These are phyloP conservation scores for Drosophila auraria DNA, from an alignment of 1,140 invertebrate genomes.

Conservation along the genomic window DNA sequence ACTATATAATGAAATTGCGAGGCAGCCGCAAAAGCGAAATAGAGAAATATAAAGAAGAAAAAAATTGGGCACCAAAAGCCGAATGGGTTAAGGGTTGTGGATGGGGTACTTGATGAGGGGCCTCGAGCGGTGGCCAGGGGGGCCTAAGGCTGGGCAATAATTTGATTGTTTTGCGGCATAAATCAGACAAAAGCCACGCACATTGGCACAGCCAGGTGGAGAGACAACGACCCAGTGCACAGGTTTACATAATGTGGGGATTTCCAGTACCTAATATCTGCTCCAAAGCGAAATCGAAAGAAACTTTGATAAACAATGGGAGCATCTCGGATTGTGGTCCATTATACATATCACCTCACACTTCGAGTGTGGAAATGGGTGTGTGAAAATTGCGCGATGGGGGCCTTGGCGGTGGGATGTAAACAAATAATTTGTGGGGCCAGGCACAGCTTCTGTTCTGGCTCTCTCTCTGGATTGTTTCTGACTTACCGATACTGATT, in stretches of 20 bases:
- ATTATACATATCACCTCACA: neutral
- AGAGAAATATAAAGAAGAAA: constrained; percentile 34
- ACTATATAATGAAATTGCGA: constrained; percentile 59
- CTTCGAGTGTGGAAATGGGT: neutral
- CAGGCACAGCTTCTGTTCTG: constrained; percentile 16
- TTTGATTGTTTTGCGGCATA: constrained; percentile 75
- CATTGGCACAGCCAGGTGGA: constrained; percentile 41
- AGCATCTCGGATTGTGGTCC: too few species aligned
- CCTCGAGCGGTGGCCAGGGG: neutral
- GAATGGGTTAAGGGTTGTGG: constrained; percentile 6
- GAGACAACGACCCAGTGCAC: constrained; percentile 1
- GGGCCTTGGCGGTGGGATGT: constrained; percentile 49
- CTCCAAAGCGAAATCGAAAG: neutral
- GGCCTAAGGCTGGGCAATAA: constrained; percentile 47
- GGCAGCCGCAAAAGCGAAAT: constrained; percentile 38
- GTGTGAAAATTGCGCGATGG: constrained; percentile 4
- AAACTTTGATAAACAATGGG: too few species aligned
- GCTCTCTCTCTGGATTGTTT: constrained; percentile 7
- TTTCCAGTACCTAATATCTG: too few species aligned
- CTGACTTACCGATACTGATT: constrained; percentile 76
- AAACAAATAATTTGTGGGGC: constrained; percentile 65
- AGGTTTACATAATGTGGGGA: constrained; percentile 23
- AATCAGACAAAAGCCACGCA: constrained; percentile 69
- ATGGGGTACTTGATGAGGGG: neutral
- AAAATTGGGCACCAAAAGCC: constrained; percentile 26